Percentiles rank a stretch among this genome's conserved stretches.
Evolutionary conservation across 1,140 invertebrate species (phyloP).

Genomic region (Mactra quadrangularis): DNA sequence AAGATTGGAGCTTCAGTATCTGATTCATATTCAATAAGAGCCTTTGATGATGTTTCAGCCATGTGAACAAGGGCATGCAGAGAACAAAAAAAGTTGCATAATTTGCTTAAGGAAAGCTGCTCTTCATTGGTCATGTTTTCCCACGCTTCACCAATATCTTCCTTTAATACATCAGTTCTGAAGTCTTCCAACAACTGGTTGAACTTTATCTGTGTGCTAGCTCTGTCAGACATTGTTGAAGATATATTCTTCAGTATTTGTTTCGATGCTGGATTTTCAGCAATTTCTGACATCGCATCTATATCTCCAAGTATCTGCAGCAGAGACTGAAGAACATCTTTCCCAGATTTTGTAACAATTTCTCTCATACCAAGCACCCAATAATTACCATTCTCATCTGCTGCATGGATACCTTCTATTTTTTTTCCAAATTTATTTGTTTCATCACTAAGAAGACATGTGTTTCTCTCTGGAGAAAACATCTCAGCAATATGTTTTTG

Average conservation of each 20-base stretch:
- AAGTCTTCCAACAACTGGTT: slow-evolving; percentile 42
- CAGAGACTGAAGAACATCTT: too few species aligned
- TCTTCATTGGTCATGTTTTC: slow-evolving; percentile 17
- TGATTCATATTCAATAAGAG: slow-evolving; percentile 43
- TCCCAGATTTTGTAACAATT: slow-evolving; percentile 35
- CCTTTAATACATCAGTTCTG: slow-evolving; percentile 29
- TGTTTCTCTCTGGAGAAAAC: slow-evolving; percentile 36
- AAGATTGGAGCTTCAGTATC: slow-evolving; percentile 18
- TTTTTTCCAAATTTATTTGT: slow-evolving; percentile 50
- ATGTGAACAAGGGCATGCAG: slow-evolving; percentile 46
- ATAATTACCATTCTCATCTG: slow-evolving; percentile 25
- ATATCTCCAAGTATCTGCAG: slow-evolving; percentile 45
- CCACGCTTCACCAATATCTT: slow-evolving; percentile 14
- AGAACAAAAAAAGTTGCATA: slow-evolving; percentile 32
- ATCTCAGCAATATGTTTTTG: slow-evolving; percentile 44
- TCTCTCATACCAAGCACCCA: slow-evolving; percentile 37
- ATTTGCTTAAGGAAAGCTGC: slow-evolving; percentile 3
- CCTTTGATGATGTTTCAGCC: too few species aligned
- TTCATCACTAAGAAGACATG: slow-evolving; percentile 53
- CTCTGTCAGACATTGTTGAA: slow-evolving; percentile 42
- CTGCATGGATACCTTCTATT: slow-evolving; percentile 55
- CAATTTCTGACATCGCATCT: slow-evolving; percentile 14
- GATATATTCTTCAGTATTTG: too few species aligned
- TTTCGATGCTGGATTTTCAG: slow-evolving; percentile 8
- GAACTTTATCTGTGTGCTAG: slow-evolving; percentile 21